Evolutionary conservation across 1,140 invertebrate genomes (phyloP).

Genomic region (Saccostrea glomerata): DNA sequence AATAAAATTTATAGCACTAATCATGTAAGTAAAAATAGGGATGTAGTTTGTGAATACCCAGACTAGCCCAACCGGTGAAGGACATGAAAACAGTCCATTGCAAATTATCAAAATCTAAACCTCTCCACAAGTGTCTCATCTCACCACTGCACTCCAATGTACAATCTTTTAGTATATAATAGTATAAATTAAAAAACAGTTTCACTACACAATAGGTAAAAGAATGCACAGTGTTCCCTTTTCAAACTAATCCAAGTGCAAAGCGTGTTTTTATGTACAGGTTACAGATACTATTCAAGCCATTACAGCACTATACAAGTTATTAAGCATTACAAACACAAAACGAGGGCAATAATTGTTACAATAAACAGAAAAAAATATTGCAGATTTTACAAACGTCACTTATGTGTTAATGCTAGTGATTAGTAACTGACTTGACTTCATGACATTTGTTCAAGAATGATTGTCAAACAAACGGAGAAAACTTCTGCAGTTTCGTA

Average conservation of each 20-base stretch:
- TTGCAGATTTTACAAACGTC: background rate
- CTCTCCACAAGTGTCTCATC: background rate
- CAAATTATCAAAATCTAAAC: constrained; percentile 8
- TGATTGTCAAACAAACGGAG: constrained; percentile 14
- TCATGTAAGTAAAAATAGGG: background rate
- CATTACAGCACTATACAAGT: constrained; percentile 21
- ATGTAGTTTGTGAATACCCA: background rate
- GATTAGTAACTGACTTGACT: background rate
- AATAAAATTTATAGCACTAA: background rate
- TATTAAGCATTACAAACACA: constrained; percentile 9
- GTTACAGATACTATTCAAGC: background rate
- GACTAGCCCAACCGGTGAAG: constrained; percentile 3
- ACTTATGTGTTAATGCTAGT: background rate
- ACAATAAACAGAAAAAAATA: background rate
- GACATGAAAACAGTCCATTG: constrained; percentile 16
- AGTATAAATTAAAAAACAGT: background rate
- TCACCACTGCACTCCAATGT: background rate
- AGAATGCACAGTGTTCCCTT: constrained; percentile 23
- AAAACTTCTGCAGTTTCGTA: background rate
- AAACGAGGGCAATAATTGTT: background rate
- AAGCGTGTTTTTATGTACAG: constrained; percentile 12
- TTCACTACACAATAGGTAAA: background rate
- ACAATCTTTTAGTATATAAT: constrained; percentile 11
- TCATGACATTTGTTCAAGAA: constrained; percentile 8
- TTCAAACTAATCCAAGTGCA: constrained; percentile 13